Conservation (phyloP, 35 echinoderm and acorn worm species). For the Eucidaris tribuloides region DNA sequence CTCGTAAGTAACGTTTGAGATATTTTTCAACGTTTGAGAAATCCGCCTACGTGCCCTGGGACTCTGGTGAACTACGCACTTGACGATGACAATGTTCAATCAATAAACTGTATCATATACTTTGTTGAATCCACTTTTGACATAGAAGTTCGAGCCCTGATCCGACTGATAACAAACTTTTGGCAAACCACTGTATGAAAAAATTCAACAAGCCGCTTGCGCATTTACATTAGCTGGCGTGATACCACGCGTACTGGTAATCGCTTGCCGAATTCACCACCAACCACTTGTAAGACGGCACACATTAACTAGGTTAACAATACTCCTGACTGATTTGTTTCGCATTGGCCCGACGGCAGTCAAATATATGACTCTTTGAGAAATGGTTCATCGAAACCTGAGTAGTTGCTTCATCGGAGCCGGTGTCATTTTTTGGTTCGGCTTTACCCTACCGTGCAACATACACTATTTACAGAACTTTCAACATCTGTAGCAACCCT, state of each 20-base stretch:
- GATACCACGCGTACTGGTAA: too few relatives aligned
- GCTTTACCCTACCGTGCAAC: too few relatives aligned
- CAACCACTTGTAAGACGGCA: conserved; percentile 48
- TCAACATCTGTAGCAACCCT: conserved; percentile 59
- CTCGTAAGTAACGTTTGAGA: conserved; percentile 35
- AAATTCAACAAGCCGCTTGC: conserved; percentile 46
- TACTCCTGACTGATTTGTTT: conserved; percentile 60
- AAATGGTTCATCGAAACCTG: too few relatives aligned
- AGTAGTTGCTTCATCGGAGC: too few relatives aligned
- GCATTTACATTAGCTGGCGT: conserved; percentile 22
- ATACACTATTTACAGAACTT: too few relatives aligned
- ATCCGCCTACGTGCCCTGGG: conserved; percentile 41
- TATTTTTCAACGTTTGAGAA: conserved; percentile 39
- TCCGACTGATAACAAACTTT: conserved; percentile 63
- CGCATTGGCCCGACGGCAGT: too few relatives aligned
- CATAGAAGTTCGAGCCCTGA: conserved; percentile 71
- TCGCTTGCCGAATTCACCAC: conserved; percentile 54
- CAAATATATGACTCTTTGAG: too few relatives aligned
- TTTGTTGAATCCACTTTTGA: conserved; percentile 58
- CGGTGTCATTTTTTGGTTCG: too few relatives aligned
- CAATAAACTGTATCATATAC: conserved; percentile 36
- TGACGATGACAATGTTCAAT: conserved; percentile 36
- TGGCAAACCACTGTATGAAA: conserved; percentile 57
- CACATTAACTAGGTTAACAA: conserved; percentile 60
- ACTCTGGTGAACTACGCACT: conserved; percentile 63